These are phyloP conservation scores for Cryptoblepharus egeriae DNA, from an alignment of 2,797 vertebrate genomes.

Conservation along the genomic window DNA sequence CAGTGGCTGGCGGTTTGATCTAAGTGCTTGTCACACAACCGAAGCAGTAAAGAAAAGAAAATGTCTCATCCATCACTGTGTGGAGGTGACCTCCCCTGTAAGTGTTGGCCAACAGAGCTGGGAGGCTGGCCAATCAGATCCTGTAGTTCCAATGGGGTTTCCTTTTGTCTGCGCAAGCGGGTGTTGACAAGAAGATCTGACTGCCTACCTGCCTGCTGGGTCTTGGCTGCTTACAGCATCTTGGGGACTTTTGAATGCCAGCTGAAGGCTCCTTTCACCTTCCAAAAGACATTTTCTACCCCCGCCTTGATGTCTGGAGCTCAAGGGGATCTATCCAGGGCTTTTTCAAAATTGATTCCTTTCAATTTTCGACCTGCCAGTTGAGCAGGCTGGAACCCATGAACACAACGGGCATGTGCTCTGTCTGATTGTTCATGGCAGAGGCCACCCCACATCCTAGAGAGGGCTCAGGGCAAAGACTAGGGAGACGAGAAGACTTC, in stretches of 20 bases:
- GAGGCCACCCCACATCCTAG: not conserved
- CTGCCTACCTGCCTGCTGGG: not conserved
- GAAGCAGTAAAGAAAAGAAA: not conserved
- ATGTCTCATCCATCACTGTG: not conserved
- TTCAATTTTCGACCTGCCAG: too few relatives aligned
- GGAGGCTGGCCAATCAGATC: not conserved
- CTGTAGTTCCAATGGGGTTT: not conserved
- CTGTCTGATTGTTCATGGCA: too few relatives aligned
- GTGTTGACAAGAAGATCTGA: not conserved
- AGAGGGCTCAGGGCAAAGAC: not conserved
- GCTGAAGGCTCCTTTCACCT: not conserved
- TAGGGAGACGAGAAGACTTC: not conserved
- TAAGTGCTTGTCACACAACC: not conserved
- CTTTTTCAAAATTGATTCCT: too few relatives aligned
- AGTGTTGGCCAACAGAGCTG: not conserved
- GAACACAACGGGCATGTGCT: not conserved
- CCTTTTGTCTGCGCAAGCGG: conserved; percentile 32
- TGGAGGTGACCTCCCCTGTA: conserved; percentile 9
- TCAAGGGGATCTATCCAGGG: not conserved
- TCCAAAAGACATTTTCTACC: not conserved
- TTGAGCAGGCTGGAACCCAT: too few relatives aligned
- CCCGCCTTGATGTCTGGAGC: not conserved
- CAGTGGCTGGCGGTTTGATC: not conserved
- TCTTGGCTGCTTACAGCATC: not conserved
- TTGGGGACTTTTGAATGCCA: not conserved